Evolutionary conservation across 2,113 vertebrate genomes (phyloP), one percentile per base, ranked within the genome.

Genomic region (Muntiacus muntjak): DNA sequence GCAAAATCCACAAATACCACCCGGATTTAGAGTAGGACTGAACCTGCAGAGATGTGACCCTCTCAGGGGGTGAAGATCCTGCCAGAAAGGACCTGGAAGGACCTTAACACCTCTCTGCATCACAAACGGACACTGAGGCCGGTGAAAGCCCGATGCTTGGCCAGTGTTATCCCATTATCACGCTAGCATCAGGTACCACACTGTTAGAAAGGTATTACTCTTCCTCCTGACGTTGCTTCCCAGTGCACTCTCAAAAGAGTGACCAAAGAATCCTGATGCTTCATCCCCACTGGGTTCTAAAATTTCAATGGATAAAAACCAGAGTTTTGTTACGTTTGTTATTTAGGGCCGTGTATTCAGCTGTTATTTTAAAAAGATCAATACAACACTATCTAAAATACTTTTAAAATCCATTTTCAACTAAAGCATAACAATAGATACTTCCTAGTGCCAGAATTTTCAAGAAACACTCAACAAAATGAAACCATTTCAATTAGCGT

Each of bases 401-500:
- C 19, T 33, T 78, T 85, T 54, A 40, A 30, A 97, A 85, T 43
- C 16, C 13, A 57, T 55, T 54, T 93, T 81, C 40, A 95, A 76
- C 58, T 87, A 94, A 95, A 79, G 26, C 26, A 64, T 78, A 83
- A 19, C 45, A 76, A 78, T 4, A 10, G 40, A 12, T 23, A 58
- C 92, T 94, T 93, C 14, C 36, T 62, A 82, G 15, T 26, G 16
- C 17, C 10, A 12, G 15, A 45, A 64, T 82, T 79, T 90, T 93
- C 43, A 88, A 82, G 52, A 94, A 84, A 54, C 15, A 78, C 14
- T 92, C 36, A 92, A 97, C 88, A 94, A 88, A 87, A 96, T 25
- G 58, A 86, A 95, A 64, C 21, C 52, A 82, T 55, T 95, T 96
- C 36, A 85, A 58, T 91, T 90, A 95, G 36, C 12, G 47, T 21